phyloP scores from a whole-genome alignment of 2,888 invertebrate species.

The Timandra comae region DNA sequence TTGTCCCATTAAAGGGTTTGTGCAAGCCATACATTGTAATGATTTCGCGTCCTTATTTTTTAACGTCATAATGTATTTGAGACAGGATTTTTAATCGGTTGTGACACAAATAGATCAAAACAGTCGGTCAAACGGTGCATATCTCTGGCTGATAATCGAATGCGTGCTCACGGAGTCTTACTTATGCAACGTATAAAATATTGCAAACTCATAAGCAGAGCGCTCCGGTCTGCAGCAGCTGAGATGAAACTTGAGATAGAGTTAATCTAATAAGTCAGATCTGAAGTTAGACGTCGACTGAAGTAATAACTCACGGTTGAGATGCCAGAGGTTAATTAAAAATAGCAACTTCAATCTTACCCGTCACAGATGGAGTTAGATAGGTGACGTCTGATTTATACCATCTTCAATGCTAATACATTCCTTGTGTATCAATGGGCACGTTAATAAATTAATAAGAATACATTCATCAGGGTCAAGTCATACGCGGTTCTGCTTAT shows the following conservation, averaged over 20 bases:
- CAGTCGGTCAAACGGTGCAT: conserved; percentile 45
- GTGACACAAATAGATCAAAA: conserved; percentile 49
- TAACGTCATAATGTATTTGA: conserved; percentile 2
- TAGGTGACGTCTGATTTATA: conserved; percentile 41
- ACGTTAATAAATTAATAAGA: no score
- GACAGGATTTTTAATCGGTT: conserved; percentile 30
- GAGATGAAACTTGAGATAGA: conserved; percentile 68
- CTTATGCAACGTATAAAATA: conserved; percentile 68
- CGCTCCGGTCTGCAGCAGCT: conserved; percentile 40
- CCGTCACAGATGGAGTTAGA: conserved; percentile 61
- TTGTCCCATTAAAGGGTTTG: conserved; percentile 43
- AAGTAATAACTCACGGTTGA: conserved; percentile 67
- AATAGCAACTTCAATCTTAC: conserved; percentile 70
- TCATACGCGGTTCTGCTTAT: no score
- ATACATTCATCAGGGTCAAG: no score
- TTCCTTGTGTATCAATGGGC: background rate
- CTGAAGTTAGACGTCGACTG: conserved; percentile 64
- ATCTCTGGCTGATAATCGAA: conserved; percentile 58
- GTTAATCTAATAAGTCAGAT: conserved; percentile 75
- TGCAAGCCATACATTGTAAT: conserved; percentile 37
- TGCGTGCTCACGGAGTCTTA: conserved; percentile 42
- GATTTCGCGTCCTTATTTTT: conserved; percentile 24
- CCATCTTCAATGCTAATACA: conserved; percentile 2
- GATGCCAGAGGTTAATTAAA: conserved; percentile 75
- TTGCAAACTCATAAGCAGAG: conserved; percentile 61